Evolutionary conservation across 2,113 vertebrate genomes (phyloP), one percentile per base, ranked within the genome.

Genomic region (Eira barbara): DNA sequence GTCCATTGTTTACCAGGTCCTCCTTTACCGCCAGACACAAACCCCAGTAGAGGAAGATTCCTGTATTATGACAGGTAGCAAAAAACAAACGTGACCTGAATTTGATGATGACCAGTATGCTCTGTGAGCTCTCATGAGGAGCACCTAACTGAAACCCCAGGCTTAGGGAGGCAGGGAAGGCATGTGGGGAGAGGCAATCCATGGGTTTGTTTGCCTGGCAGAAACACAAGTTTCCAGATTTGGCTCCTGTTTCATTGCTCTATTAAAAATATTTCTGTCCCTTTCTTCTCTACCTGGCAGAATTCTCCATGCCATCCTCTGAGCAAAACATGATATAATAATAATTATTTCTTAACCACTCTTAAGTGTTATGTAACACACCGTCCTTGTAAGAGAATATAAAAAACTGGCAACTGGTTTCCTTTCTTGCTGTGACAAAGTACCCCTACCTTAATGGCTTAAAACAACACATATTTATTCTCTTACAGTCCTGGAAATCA

Each of bases 1-100:
- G 14, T 4, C 13, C 15, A 18, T 8, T 79, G 7, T 8, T 63
- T 52, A 18, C 39, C 29, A 31, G 31, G 31, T 45, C 11, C 3
- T 15, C 34, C 55, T 86, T 49, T 39, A 29, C 47, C 84, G 2
- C 27, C 25, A 65, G n/a, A 88, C 6, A 25, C 36, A 47, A 57
- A 12, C 0, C 4, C 3, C 6, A 25, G 10, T 1, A 6, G 2
- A 39, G 11, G 12, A 65, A 6, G 45, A 17, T 63, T 23, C 47
- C 31, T 42, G 25, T 69, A 21, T 5, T 31, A 27, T 12, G 7
- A 1, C 57, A 45, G 10, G 18, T 27, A 6, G 34, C 2, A 42
- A 39, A 73, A 87, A 42, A 12, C 42, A 52, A 55, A 20, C 39
- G 8, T 25, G 31, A 63, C 8, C 4, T 23, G 2, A 8, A 20